Percentiles rank a stretch among this genome's conserved stretches.
Evolutionary conservation across 2,797 vertebrate species (phyloP).

Genomic region (Sebastes reedi): DNA sequence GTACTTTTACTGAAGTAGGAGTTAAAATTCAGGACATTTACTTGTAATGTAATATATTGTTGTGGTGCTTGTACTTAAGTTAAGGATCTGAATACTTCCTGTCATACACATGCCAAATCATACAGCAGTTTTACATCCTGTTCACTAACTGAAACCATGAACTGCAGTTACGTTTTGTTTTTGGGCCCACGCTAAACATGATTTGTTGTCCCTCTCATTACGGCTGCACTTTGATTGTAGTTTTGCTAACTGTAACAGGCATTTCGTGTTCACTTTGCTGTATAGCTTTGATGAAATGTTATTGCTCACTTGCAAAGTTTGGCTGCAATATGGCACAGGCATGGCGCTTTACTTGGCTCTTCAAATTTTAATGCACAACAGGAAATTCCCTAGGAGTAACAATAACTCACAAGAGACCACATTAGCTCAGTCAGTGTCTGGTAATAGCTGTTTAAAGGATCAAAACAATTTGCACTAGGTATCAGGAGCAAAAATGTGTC

Average conservation of each 20-base stretch:
- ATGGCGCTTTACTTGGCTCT: conserved; percentile 19
- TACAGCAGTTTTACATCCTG: neutral
- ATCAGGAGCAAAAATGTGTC: conserved; percentile 14
- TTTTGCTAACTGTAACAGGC: conserved; percentile 28
- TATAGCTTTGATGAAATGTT: conserved; percentile 28
- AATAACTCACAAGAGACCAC: conserved; percentile 32
- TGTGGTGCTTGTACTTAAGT: neutral
- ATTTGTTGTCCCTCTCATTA: conserved; percentile 22
- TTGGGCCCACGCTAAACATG: neutral
- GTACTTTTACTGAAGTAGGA: neutral
- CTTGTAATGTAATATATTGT: neutral
- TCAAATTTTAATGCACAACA: conserved; percentile 30
- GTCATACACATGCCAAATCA: neutral
- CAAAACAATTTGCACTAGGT: conserved; percentile 16
- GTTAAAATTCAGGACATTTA: neutral
- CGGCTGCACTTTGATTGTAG: neutral
- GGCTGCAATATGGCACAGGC: neutral
- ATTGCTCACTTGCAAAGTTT: conserved; percentile 26
- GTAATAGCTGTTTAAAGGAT: conserved; percentile 37
- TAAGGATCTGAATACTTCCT: neutral
- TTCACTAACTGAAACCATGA: neutral
- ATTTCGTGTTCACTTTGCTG: conserved; percentile 10
- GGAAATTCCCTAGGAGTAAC: conserved; percentile 21
- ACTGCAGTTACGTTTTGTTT: neutral
- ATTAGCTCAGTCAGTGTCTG: conserved; percentile 30